These are phyloP conservation scores for Magallana ariakensis DNA, from an alignment of 1,140 invertebrate genomes.

Conservation along the genomic window DNA sequence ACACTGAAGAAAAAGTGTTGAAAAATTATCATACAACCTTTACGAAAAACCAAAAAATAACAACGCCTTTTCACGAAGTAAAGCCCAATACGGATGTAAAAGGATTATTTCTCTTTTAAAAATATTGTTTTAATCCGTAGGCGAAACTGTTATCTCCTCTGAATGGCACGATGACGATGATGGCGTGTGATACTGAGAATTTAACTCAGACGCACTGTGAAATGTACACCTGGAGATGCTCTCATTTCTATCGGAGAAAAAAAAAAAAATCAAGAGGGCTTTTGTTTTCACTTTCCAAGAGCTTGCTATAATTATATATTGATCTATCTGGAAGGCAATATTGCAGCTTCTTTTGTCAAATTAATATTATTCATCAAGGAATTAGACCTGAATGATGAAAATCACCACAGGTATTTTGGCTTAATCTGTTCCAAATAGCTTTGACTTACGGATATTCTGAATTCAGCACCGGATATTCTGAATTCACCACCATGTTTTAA, in stretches of 20 bases:
- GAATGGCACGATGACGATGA: not conserved
- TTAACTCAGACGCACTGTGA: not conserved
- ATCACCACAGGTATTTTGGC: not conserved
- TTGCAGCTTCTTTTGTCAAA: not conserved
- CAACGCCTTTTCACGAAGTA: not conserved
- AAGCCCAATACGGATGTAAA: not conserved
- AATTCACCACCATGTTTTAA: no score
- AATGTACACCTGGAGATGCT: not conserved
- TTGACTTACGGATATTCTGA: no score
- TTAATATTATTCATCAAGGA: constrained; percentile 7
- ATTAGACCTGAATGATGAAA: not conserved
- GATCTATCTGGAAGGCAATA: not conserved
- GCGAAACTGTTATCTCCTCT: not conserved
- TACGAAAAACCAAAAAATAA: not conserved
- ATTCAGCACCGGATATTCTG: no score
- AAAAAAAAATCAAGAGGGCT: no score
- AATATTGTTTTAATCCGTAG: not conserved
- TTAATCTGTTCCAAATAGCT: no score
- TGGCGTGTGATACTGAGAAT: not conserved
- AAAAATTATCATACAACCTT: not conserved
- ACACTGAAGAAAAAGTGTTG: not conserved
- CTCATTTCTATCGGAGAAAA: not conserved
- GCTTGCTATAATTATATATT: not conserved
- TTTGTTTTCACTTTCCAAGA: no score
- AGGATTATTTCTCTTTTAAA: not conserved